These are phyloP conservation scores for Drosophila tristis DNA, from an alignment of 1,140 invertebrate species.

Conservation along the genomic window DNA sequence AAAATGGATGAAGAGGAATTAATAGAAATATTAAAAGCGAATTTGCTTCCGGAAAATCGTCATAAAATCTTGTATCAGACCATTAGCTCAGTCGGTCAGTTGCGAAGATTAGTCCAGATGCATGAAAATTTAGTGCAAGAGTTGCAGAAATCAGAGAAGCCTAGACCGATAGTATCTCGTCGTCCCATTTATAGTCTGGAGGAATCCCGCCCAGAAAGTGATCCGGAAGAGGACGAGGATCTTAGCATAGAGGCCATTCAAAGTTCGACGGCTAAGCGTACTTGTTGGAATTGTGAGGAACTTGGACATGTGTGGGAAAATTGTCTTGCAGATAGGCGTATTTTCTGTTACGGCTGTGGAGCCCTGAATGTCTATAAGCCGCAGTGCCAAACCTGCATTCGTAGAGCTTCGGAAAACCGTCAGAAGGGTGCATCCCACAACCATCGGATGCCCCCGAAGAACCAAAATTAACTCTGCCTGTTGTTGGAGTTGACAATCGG, in stretches of 20 bases:
- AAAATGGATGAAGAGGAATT: not conserved
- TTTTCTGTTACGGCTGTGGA: constrained; percentile 15
- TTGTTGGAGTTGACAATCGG: not conserved
- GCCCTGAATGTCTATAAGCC: not conserved
- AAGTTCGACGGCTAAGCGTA: not conserved
- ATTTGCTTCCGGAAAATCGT: not conserved
- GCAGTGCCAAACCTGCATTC: not conserved
- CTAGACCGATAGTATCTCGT: not conserved
- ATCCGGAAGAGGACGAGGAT: not conserved
- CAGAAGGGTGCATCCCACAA: constrained; percentile 1
- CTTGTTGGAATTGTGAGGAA: not conserved
- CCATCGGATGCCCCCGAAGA: constrained; percentile 3
- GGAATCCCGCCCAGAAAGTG: not conserved
- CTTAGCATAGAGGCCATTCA: not conserved
- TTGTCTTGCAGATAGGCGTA: not conserved
- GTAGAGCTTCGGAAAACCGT: constrained; percentile 3
- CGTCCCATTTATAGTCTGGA: no score
- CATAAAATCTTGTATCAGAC: not conserved
- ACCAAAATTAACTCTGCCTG: not conserved
- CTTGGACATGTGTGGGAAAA: constrained; percentile 4
- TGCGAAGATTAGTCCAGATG: not conserved
- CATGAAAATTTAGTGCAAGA: not conserved
- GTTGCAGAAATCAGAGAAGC: not conserved
- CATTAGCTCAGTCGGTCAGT: not conserved
- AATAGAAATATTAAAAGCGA: not conserved